Conservation (phyloP, 2,797 vertebrate genomes). For the Tadarida brasiliensis region DNA sequence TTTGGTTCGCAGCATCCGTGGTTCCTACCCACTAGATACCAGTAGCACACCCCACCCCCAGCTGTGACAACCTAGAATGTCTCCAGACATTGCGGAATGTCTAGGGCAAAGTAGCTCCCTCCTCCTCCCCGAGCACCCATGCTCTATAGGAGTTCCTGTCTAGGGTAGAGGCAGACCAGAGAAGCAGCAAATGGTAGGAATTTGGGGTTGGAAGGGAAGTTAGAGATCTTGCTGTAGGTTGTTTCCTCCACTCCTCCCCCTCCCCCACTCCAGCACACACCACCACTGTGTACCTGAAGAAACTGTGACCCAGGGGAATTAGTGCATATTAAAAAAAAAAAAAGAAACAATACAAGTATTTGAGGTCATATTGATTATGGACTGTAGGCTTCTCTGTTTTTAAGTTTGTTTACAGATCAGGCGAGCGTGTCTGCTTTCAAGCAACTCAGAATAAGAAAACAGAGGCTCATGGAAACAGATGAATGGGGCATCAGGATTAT, state of each 20-base stretch:
- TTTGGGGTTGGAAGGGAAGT: not conserved
- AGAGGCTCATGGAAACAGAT: not conserved
- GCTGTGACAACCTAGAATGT: not conserved
- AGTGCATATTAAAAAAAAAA: not conserved
- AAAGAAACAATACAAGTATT: not conserved
- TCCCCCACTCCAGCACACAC: not conserved
- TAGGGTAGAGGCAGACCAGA: not conserved
- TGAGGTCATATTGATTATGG: not conserved
- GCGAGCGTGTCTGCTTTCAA: not conserved
- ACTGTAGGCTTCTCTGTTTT: not conserved
- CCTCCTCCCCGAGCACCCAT: not conserved
- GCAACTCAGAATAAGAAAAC: not conserved
- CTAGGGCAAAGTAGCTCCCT: not conserved
- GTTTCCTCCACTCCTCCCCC: too few relatives aligned
- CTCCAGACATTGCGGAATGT: not conserved
- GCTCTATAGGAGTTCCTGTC: not conserved
- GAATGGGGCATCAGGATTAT: not conserved
- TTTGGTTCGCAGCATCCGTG: not conserved
- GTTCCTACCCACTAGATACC: not conserved
- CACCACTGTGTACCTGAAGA: not conserved
- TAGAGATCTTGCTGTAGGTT: not conserved
- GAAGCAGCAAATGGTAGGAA: not conserved
- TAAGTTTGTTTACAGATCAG: not conserved
- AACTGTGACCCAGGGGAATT: not conserved
- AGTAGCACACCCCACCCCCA: accelerated